Evolutionary conservation across 2,888 invertebrate genomes (phyloP), one percentile per base, ranked within the genome.

Genomic region (Heliconius sara): DNA sequence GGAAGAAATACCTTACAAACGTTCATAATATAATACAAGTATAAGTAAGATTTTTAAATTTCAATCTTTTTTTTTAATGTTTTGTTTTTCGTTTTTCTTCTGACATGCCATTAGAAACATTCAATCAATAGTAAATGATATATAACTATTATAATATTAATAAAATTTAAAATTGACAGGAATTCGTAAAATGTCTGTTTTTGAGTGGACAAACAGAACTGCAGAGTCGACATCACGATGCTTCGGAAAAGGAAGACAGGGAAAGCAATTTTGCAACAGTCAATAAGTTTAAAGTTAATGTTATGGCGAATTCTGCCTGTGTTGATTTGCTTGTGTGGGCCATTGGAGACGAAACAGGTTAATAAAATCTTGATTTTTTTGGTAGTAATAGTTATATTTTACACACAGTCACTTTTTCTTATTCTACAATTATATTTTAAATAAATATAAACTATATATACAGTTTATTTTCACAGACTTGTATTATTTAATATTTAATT

Each of bases 261-360:
- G 98, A 98, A 87, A 97, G 96, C 80, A 98, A 98, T 91, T 97
- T 95, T 86, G 96, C 97, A 2, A 96, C 97, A 0, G 97, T 98
- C 4, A 98, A 99, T 91, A 98, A 98, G 90, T 98, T 98, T 90
- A 98, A 98, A 95, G 97, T 99, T 63, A 99, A 99, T 88, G 99
- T 99, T 0, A 98, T 98, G 97, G 98, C 99, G 0, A 99, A 99
- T 93, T 99, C 99, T 0, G 99, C 99, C 1, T 99, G 99, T 89
- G 99, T 99, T 0, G 99, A 99, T 91, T 95, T 99, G 12, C 96
- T 99, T 2, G 99, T 99, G 52, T 99, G 99, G 99, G 99, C 99
- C 1, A 99, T 99, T 84, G 97, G 98, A 1, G 99, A 99, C 91
- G 99, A 99, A 95, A 98, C 98, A 88, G 99, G 99, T 98, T 91